Evolutionary conservation across 2,113 vertebrate species (phyloP).

Genomic region (Delphinapterus leucas): DNA sequence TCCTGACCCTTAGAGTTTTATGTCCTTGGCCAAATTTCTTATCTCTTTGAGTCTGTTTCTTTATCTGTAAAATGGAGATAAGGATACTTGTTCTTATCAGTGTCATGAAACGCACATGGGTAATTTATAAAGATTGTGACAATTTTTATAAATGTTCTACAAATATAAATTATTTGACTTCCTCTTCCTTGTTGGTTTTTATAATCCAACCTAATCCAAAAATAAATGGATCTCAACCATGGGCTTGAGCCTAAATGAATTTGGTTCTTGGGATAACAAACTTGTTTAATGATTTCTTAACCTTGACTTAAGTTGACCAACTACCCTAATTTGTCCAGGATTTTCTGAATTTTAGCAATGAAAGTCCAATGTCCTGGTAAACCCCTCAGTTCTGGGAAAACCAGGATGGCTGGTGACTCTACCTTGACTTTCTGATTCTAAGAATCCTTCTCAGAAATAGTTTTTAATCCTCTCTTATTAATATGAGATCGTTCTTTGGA

Average conservation of each 20-base stretch:
- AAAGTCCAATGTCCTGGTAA: not conserved
- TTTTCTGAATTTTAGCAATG: not conserved
- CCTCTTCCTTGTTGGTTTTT: not conserved
- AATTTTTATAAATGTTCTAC: not conserved
- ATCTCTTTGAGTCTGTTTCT: constrained; percentile 1
- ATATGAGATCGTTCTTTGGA: not conserved
- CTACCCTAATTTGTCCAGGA: not conserved
- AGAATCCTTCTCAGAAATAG: not conserved
- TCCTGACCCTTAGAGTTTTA: not conserved
- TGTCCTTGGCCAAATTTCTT: not conserved
- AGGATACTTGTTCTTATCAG: not conserved
- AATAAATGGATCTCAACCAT: not conserved
- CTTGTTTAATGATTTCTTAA: not conserved
- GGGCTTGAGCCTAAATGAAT: not conserved
- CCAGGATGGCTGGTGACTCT: not conserved
- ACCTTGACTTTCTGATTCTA: not conserved
- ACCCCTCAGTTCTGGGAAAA: not conserved
- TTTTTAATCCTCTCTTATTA: not conserved
- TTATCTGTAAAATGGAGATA: not conserved
- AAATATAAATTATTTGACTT: not conserved
- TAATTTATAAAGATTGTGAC: not conserved
- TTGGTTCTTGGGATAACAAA: not conserved
- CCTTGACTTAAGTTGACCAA: not conserved
- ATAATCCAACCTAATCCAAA: not conserved
- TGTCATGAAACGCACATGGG: not conserved